Evolutionary conservation across 2,113 vertebrate species (phyloP), one percentile per base, ranked within the genome.

Genomic region (Cinclus mexicanus): DNA sequence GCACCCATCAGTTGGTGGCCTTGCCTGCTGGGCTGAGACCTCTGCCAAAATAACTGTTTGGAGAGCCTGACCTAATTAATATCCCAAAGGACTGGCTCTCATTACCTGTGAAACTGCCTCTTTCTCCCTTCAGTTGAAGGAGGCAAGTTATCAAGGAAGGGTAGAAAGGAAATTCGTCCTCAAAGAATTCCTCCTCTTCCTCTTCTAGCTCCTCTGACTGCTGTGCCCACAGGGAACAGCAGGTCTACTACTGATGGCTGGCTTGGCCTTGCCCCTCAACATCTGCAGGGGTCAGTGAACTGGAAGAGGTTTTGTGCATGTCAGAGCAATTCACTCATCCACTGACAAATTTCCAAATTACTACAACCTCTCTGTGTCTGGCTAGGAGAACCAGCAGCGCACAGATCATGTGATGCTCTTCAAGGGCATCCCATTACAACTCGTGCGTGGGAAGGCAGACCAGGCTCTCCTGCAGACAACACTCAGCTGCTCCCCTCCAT

Each of bases 301-400:
- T 86, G 82, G 52, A 93, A 69, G 72, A 76, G 47, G 79, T 80
- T 94, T 87, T 70, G 42, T 72, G 52, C 71, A 24, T 64, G 75
- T 55, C 90, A 74, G 28, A 72, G 75, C 47, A 88, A 77, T 33
- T 93, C 63, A 41, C 56, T 53, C 71, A 86, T 29, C 22, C 59
- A 59, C 60, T 23, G 42, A 88, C 60, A 88, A 64, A n/a, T 68
- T 90, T 28, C 37, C 49, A 75, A 93, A 52, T 35, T 28, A 74
- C 87, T 50, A 46, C 70, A 93, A 15, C 23, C 46, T 75, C 49
- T 83, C 46, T 29, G 16, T n/a, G 47, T 17, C 67, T 11, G 15
- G 57, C 50, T 67, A 28, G 1, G 15, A 89, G 65, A 33, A 76
- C 5, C 61, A 87, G 61, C 63, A 85, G 49, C 0, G 1, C 60